Conservation (phyloP, 2,888 invertebrate species). For the Dryococelus australis region DNA sequence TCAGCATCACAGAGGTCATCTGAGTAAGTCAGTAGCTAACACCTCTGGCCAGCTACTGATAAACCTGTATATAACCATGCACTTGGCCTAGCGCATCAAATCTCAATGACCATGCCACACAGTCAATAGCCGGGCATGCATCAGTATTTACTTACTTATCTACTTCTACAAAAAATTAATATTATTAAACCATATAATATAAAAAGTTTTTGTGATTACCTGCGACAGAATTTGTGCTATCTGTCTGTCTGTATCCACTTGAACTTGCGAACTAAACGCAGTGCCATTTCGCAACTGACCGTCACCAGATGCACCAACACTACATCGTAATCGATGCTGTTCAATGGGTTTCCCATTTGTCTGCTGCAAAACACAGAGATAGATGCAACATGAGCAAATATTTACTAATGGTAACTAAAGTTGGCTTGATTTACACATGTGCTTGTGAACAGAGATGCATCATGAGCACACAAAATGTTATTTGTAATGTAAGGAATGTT, state of each 20-base stretch:
- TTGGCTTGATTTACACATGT: not conserved
- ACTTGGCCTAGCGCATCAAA: no score
- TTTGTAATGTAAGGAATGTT: not conserved
- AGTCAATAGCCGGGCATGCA: no score
- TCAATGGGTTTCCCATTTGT: conserved; percentile 68
- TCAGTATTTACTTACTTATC: no score
- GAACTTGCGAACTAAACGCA: conserved; percentile 42
- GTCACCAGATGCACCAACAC: conserved; percentile 48
- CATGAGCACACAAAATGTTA: not conserved
- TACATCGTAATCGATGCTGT: conserved; percentile 76
- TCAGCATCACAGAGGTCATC: no score
- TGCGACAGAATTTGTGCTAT: conserved; percentile 38
- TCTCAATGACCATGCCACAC: no score
- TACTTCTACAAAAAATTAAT: no score
- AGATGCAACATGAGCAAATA: not conserved
- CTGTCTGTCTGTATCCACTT: conserved; percentile 48
- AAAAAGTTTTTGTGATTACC: not conserved
- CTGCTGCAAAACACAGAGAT: conserved; percentile 42
- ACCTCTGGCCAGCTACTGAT: no score
- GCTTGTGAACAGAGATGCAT: not conserved
- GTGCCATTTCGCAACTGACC: conserved; percentile 52
- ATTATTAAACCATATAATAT: no score
- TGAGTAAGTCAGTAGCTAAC: no score
- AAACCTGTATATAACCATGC: no score
- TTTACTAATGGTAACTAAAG: no score